A percentile compares a stretch with the other conserved stretches of the same genome.
Conservation (phyloP, 2,888 invertebrate species). For the Rotaria socialis region DNA sequence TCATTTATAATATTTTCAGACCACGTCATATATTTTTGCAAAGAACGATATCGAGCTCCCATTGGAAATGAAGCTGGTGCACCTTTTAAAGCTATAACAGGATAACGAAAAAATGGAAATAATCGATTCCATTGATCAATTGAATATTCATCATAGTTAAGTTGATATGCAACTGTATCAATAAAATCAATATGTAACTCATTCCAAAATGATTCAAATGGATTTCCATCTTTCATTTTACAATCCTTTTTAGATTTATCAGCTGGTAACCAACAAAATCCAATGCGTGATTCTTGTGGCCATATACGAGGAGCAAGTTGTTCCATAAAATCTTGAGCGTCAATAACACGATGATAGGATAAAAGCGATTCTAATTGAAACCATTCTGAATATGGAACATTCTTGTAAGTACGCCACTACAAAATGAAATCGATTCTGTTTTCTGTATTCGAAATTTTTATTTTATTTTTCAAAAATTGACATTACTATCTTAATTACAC, state of each 20-base stretch:
- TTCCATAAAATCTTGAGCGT: conserved; percentile 56
- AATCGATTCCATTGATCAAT: conserved; percentile 39
- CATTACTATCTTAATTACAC: no score
- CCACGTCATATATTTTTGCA: conserved; percentile 55
- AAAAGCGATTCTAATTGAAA: conserved; percentile 52
- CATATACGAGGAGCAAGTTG: conserved; percentile 53
- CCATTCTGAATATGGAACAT: conserved; percentile 55
- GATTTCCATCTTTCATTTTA: conserved; percentile 56
- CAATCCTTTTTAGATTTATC: conserved; percentile 49
- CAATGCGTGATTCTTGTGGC: conserved; percentile 53
- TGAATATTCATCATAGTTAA: conserved; percentile 46
- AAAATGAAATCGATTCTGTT: neutral
- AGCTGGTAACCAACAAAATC: conserved; percentile 51
- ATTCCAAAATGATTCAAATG: conserved; percentile 58
- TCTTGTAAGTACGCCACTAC: conserved; percentile 51
- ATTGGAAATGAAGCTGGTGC: conserved; percentile 58
- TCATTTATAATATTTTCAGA: conserved; percentile 52
- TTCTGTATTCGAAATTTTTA: no score
- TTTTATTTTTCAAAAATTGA: no score
- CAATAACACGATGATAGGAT: conserved; percentile 53
- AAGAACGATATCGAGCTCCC: conserved; percentile 49
- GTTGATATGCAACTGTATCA: conserved; percentile 49
- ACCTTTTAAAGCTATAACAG: conserved; percentile 56
- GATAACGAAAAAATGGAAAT: conserved; percentile 54
- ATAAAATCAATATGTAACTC: conserved; percentile 56